A percentile compares a stretch with the other conserved stretches of the same genome.
Evolutionary conservation across 2,888 invertebrate genomes (phyloP).

Genomic region (Acanthosepion pharaonis): DNA sequence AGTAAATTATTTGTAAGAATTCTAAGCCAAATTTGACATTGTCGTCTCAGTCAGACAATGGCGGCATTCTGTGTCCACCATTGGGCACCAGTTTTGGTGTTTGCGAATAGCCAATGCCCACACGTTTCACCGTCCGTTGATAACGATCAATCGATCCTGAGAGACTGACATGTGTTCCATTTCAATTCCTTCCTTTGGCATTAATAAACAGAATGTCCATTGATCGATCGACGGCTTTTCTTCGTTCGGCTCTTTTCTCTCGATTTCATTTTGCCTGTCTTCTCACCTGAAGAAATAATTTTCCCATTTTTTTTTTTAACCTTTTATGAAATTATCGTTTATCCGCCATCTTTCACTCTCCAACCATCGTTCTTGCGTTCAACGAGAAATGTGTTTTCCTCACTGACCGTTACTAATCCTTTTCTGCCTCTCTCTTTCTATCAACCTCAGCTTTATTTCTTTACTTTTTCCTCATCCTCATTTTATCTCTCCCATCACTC

Average conservation of each 20-base stretch:
- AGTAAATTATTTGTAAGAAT: neutral
- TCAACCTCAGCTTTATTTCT: too few species aligned
- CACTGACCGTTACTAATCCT: too few species aligned
- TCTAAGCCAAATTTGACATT: constrained; percentile 4
- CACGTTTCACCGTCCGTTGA: neutral
- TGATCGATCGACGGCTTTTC: neutral
- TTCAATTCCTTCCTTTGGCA: neutral
- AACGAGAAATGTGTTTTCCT: too few species aligned
- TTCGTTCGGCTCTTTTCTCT: neutral
- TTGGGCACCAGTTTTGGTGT: neutral
- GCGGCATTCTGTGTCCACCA: neutral
- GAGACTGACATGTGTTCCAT: constrained; percentile 33
- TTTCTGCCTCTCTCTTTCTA: too few species aligned
- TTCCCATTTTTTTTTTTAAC: neutral
- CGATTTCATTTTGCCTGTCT: neutral
- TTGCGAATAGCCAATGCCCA: neutral
- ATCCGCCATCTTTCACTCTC: too few species aligned
- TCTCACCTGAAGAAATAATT: neutral
- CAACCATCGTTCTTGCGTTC: too few species aligned
- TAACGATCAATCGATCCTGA: constrained; percentile 33
- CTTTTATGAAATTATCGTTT: neutral
- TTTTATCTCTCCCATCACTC: too few species aligned
- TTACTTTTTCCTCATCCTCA: too few species aligned
- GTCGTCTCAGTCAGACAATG: neutral
- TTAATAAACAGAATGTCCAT: constrained; percentile 17